Evolutionary conservation across 2,888 invertebrate species (phyloP).

Genomic region (Troides aeacus): DNA sequence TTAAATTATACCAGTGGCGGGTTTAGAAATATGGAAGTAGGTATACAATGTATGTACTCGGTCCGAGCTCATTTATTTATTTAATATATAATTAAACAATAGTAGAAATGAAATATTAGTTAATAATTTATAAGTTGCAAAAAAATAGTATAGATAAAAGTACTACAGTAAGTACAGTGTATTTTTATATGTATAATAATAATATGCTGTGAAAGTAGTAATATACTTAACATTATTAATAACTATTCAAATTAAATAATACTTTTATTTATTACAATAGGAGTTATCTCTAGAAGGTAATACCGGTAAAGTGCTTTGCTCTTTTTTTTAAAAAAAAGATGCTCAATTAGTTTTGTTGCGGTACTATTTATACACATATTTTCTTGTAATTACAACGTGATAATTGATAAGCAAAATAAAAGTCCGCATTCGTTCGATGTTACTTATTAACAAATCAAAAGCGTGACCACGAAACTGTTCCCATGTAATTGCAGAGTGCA

Average conservation of each 20-base stretch:
- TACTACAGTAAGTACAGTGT: too few relatives aligned
- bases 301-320: neutral
- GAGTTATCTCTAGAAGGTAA: too few relatives aligned
- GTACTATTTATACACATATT: neutral
- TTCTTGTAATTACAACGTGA: neutral
- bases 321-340: neutral
- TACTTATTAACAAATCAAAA: constrained; percentile 10
- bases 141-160: too few relatives aligned
- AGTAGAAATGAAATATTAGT: too few relatives aligned
- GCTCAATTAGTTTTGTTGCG: neutral
- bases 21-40: neutral
- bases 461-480: constrained; percentile 25
- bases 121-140: too few relatives aligned
- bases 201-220: too few relatives aligned
- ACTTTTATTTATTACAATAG: too few relatives aligned
- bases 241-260: too few relatives aligned
- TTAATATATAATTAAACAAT: neutral
- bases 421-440: neutral
- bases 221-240: too few relatives aligned
- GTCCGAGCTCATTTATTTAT: neutral
- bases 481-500: constrained; percentile 25
- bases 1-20: neutral
- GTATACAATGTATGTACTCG: neutral
- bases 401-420: neutral
- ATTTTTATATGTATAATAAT: too few relatives aligned